Evolutionary conservation across 2,888 invertebrate species (phyloP).

Genomic region (Watsonalla binaria): DNA sequence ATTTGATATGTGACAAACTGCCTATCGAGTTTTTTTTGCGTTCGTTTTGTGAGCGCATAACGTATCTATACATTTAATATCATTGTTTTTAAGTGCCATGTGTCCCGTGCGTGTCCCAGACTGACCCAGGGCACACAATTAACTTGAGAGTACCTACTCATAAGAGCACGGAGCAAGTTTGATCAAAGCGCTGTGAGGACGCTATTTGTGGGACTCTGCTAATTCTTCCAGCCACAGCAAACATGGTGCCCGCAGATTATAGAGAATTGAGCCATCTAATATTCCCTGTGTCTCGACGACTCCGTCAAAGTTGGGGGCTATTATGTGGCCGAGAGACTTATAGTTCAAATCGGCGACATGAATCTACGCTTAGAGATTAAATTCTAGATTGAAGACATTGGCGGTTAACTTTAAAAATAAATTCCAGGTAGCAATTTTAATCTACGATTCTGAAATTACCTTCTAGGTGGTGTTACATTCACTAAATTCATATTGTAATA

Average conservation of each 20-base stretch:
- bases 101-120: not conserved
- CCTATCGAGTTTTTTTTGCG: too few relatives aligned
- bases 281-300: constrained; percentile 60
- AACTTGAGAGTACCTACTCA: not conserved
- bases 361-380: not conserved
- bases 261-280: constrained; percentile 66
- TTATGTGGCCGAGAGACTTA: constrained; percentile 15
- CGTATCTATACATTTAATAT: not conserved
- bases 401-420: too few relatives aligned
- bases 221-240: constrained; percentile 30
- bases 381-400: too few relatives aligned
- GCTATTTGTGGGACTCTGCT: constrained; percentile 13
- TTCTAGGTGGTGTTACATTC: too few relatives aligned
- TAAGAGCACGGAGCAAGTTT: constrained; percentile 11
- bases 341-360: constrained; percentile 14
- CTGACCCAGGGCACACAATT: not conserved
- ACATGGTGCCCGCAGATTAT: constrained; percentile 41
- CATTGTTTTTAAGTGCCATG: not conserved
- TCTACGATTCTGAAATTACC: too few relatives aligned
- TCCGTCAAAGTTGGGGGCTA: constrained; percentile 14
- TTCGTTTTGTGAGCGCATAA: not conserved
- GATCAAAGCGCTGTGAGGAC: constrained; percentile 17
- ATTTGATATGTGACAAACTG: too few relatives aligned
- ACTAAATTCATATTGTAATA: too few relatives aligned
- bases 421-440: too few relatives aligned